Evolutionary conservation across 2,113 vertebrate species (phyloP).

Genomic region (Cebidichthys violaceus): DNA sequence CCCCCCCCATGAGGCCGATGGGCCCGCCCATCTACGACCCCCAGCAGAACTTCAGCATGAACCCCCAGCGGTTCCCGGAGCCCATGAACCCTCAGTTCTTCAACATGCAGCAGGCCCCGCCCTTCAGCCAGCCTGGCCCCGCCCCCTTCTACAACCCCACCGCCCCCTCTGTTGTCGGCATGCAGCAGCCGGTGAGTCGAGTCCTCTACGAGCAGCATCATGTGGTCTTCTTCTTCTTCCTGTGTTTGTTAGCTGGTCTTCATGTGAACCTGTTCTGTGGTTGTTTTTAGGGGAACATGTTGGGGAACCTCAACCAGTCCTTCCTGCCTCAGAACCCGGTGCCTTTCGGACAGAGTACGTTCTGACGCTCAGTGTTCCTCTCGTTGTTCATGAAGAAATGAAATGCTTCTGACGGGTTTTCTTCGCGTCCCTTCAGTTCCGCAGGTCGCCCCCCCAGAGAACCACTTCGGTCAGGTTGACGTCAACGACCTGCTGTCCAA

Average conservation of each 20-base stretch:
- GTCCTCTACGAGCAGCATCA: too few species aligned
- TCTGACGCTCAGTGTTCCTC: too few species aligned
- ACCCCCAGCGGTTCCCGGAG: slow-evolving; percentile 85
- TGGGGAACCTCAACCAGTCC: slow-evolving; percentile 79
- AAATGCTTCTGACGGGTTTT: neutral
- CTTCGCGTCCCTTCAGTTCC: slow-evolving; percentile 44
- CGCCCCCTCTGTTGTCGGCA: slow-evolving; percentile 81
- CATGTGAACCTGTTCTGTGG: neutral
- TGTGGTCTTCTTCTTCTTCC: too few species aligned
- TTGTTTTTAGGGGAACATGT: slow-evolving; percentile 70
- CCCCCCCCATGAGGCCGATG: slow-evolving; percentile 83
- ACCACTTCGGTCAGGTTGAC: slow-evolving; percentile 96
- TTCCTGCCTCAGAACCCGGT: slow-evolving; percentile 88
- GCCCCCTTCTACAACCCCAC: slow-evolving; percentile 87
- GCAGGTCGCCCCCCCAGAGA: slow-evolving; percentile 84
- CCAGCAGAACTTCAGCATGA: slow-evolving; percentile 83
- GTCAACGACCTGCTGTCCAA: slow-evolving; percentile 96
- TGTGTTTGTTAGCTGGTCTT: too few species aligned
- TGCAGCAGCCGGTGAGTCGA: slow-evolving; percentile 87
- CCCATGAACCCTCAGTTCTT: slow-evolving; percentile 87
- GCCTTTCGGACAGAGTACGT: slow-evolving; percentile 88
- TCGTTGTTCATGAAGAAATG: too few species aligned
- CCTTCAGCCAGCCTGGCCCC: slow-evolving; percentile 78
- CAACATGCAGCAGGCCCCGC: slow-evolving; percentile 84
- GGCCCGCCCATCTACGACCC: slow-evolving; percentile 86